Evolutionary conservation across 1,140 invertebrate species (phyloP).

Genomic region (Drosophila arawakana): DNA sequence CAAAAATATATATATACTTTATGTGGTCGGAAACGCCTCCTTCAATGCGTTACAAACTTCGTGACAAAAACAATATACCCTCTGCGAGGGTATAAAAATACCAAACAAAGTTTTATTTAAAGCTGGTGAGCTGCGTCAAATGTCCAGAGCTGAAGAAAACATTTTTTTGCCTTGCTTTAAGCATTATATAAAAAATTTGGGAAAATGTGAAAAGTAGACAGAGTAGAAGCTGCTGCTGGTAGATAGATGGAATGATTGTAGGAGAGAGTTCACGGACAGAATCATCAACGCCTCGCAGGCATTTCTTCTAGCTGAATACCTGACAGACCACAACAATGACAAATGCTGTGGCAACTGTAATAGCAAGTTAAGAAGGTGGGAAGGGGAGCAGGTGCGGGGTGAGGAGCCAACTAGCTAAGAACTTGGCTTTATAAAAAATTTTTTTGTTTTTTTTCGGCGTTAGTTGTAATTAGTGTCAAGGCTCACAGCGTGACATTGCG

Average conservation of each 20-base stretch:
- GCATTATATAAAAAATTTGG: slow-evolving; percentile 3
- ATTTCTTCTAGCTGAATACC: slow-evolving; percentile 45
- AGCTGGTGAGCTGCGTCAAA: slow-evolving; percentile 59
- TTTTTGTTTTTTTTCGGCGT: slow-evolving; percentile 21
- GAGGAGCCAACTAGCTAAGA: slow-evolving; percentile 14
- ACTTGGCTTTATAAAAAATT: slow-evolving; percentile 12
- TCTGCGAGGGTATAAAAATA: too few relatives aligned
- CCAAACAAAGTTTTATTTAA: slow-evolving; percentile 29
- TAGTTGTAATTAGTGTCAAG: slow-evolving; percentile 78
- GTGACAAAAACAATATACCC: too few relatives aligned
- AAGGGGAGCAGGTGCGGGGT: too few relatives aligned
- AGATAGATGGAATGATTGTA: slow-evolving; percentile 7
- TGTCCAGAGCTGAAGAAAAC: slow-evolving; percentile 12
- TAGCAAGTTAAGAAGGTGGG: slow-evolving; percentile 1
- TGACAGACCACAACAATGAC: slow-evolving; percentile 45
- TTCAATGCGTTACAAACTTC: too few relatives aligned
- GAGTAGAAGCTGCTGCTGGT: slow-evolving; percentile 6
- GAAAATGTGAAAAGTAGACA: slow-evolving; percentile 16
- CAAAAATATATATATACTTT: too few relatives aligned
- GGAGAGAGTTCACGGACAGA: slow-evolving; percentile 52
- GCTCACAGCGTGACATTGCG: slow-evolving; percentile 43
- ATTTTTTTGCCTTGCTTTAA: slow-evolving; percentile 12
- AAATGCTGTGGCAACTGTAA: slow-evolving; percentile 33
- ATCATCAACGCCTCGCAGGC: slow-evolving; percentile 20
- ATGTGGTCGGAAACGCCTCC: too few relatives aligned